A percentile compares a stretch with the other conserved stretches of the same genome.
phyloP scores from a whole-genome alignment of 2,797 vertebrate species.

The Myoxocephalus aenaeus region DNA sequence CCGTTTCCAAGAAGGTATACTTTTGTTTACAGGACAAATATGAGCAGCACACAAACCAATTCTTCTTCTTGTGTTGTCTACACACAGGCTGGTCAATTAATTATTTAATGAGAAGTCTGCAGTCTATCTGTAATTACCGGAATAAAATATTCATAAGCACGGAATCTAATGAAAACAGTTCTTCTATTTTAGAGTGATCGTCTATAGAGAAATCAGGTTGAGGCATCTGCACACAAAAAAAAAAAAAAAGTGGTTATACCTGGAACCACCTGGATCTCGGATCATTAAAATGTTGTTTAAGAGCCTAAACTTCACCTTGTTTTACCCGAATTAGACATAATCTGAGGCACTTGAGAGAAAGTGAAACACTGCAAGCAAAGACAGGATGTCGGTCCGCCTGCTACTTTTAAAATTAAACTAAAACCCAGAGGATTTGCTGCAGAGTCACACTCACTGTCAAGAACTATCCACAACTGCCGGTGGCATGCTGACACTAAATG shows the following conservation, averaged over 20 bases:
- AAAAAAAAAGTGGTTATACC: not conserved
- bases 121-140: not conserved
- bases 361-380: not conserved
- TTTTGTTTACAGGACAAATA: conserved; percentile 47
- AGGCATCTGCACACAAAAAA: not conserved
- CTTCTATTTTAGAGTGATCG: not conserved
- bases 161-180: not conserved
- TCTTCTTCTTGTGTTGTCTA: not conserved
- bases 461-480: conserved; percentile 2
- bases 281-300: not conserved
- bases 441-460: conserved; percentile 4
- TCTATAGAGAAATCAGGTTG: not conserved
- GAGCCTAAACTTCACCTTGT: not conserved
- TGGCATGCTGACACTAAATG: conserved; percentile 48
- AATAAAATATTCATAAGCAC: conserved; percentile 24
- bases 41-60: conserved; percentile 8
- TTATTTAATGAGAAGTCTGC: not conserved
- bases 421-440: conserved; percentile 15
- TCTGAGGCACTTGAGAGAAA: not conserved
- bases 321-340: not conserved
- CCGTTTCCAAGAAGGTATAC: conserved; percentile 8
- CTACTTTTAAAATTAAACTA: not conserved
- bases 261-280: not conserved
- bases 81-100: not conserved
- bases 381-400: not conserved